Evolutionary conservation across 2,113 vertebrate genomes (phyloP), one percentile per base, ranked within the genome.

Genomic region (Zosterops japonicus): DNA sequence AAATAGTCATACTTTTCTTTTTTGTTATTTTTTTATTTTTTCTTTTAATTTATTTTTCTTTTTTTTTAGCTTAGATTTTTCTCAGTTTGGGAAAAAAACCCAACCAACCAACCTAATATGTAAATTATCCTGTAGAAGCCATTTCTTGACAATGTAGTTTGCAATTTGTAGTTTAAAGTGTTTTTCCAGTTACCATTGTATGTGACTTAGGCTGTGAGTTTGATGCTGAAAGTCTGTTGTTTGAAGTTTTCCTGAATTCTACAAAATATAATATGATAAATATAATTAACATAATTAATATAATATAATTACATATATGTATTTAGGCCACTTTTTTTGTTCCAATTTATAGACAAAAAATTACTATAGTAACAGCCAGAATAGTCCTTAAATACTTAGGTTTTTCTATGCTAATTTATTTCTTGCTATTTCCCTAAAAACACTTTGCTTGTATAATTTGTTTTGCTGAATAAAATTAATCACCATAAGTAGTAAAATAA

Each of bases 281-380:
- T 17, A 59, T 36, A 17, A 46, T 29, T 17, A 31, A 70, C 8
- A 33, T 18, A 31, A 53, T 14, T 18, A 36, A 53, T 19, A 15
- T 11, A 14, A 53, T 13, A 41, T 14, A 39, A 52, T 19, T 23
- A 31, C 5, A 2, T 41, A 22, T 46, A 4, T 0, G 0, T 61
- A 12, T 50, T 39, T 59, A 47, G 6, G 14, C 9, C 11, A 15
- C 11, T 3, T 36, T 53, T 50, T 29, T 18, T 10, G 12, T 44
- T 85, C 11, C 65, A 47, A 52, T 61, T 77, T 49, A 42, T 87
- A 42, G 11, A 52, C 33, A 68, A 44, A 36, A 9, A 28, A 19
- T n/a, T 28, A 71, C 33, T 72, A 33, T 2, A 47, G 17, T 8
- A 74, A 36, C 5, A 44, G 23, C 6, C 69, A 35, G 14, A 61